Base-by-base conservation (phyloP, 2,888 invertebrate genomes). In the Epistrophe eligans region DNA sequence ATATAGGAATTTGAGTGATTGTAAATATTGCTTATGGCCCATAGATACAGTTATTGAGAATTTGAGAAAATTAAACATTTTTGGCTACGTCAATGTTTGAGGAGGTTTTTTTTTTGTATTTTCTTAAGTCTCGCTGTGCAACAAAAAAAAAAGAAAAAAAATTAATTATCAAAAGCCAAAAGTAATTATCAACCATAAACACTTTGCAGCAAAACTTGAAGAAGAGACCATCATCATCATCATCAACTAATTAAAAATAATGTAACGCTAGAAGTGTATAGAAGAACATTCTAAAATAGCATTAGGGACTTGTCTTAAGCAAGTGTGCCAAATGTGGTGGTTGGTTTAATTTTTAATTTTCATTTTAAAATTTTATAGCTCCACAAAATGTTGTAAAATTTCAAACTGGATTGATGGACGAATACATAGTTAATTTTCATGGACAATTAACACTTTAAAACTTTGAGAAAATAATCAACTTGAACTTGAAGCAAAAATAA, bases 101-200 rank as follows among this genome's bases (percentile, higher is more conserved):
- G 3, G 1, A 24, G 24, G 24, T 24, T 13, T 19, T 52, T 5
- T 52, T 2, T 32, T 5, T 52, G 28, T 0, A n/a, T 13, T 28
- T 24, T 17, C 2, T 5, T 1, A 17, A 58, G 10, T 17, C 0
- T 5, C 1, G 9, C n/a, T 35, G 10, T n/a, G 57, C 45, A 45
- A 43, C 13, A 45, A 57, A 17, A 10, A 32, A 55, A 28, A 32
- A 11, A 11, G 5, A 32, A 28, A 28, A 2, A 32, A 55, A 28
- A 11, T 52, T 52, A 52, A 57, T n/a, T n/a, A 57, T 15, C n/a
- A 35, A 57, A 57, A 35, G 32, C 35, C 35, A 38, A 58, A 38
- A 35, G 11, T 58, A 17, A 58, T 58, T 58, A 58, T 58, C 58
- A 58, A 58, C 17, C 11, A 58, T 17, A 58, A 58, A 58, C 58